Percentiles rank a stretch among this genome's conserved stretches.
These are phyloP conservation scores for Mallotus villosus DNA, from an alignment of 2,797 vertebrate genomes.

Conservation along the genomic window DNA sequence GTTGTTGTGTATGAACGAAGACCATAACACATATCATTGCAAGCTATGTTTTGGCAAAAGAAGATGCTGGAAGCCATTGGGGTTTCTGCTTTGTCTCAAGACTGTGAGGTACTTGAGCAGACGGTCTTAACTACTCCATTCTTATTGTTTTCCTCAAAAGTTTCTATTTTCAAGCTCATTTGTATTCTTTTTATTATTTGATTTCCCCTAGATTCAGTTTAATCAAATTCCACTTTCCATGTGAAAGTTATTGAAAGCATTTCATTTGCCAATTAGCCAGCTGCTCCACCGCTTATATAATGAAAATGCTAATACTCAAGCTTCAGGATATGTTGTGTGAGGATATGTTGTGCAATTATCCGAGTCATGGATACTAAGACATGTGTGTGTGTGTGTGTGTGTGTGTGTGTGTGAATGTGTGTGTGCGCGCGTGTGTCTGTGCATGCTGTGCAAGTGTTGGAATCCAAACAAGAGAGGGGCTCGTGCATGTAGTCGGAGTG, in stretches of 20 bases:
- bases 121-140: no score
- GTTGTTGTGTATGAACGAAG: no score
- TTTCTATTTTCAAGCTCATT: conserved; percentile 28
- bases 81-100: no score
- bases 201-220: conserved; percentile 66
- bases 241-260: conserved; percentile 71
- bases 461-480: conserved; percentile 9
- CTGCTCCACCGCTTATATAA: conserved; percentile 70
- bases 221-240: conserved; percentile 68
- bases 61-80: no score
- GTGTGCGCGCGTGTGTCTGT: neutral
- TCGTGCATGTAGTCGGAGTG: conserved; percentile 27
- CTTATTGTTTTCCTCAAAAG: conserved; percentile 29
- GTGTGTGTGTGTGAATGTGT: neutral
- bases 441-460: conserved; percentile 7
- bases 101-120: no score
- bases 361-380: conserved; percentile 44
- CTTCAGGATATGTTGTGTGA: conserved; percentile 67
- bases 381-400: neutral
- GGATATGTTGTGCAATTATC: conserved; percentile 62
- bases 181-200: conserved; percentile 50
- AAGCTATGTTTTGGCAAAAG: no score
- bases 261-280: conserved; percentile 75
- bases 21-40: no score
- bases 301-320: conserved; percentile 73